A percentile compares a stretch with the other conserved stretches of the same genome.
Evolutionary conservation across 2,888 invertebrate species (phyloP).

Genomic region (Hypomecis punctinalis): DNA sequence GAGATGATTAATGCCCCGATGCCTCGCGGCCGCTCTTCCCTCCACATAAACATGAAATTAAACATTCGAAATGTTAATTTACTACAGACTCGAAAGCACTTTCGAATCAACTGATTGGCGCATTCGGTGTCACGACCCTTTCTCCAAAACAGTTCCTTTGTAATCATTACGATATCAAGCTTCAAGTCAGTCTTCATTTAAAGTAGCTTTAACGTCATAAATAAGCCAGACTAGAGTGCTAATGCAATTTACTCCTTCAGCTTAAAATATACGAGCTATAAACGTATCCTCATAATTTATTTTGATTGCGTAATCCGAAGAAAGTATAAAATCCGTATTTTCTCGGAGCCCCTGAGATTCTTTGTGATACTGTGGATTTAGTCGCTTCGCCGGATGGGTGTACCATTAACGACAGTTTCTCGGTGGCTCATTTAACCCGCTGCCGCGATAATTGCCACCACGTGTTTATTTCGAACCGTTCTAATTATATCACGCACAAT

Average conservation of each 20-base stretch:
- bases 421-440: constrained; percentile 83
- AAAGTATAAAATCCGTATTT: constrained; percentile 53
- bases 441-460: constrained; percentile 84
- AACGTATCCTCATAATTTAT: constrained; percentile 55
- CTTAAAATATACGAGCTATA: constrained; percentile 19
- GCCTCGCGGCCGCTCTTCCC: constrained; percentile 54
- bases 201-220: constrained; percentile 17
- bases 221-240: constrained; percentile 41
- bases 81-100: constrained; percentile 29
- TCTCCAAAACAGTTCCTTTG: constrained; percentile 3
- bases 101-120: constrained; percentile 21
- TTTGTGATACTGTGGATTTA: constrained; percentile 63
- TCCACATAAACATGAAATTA: constrained; percentile 54
- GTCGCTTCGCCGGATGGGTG: constrained; percentile 74
- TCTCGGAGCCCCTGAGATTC: constrained; percentile 63
- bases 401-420: constrained; percentile 80
- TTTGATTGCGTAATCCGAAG: constrained; percentile 54
- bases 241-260: constrained; percentile 52
- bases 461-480: constrained; percentile 82
- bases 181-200: constrained; percentile 4
- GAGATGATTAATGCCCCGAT: constrained; percentile 73
- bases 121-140: constrained; percentile 8
- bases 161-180: constrained; percentile 15
- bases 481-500: constrained; percentile 83
- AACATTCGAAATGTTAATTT: constrained; percentile 54